These are phyloP conservation scores for Mya arenaria DNA, from an alignment of 1,140 invertebrate genomes.

Conservation along the genomic window DNA sequence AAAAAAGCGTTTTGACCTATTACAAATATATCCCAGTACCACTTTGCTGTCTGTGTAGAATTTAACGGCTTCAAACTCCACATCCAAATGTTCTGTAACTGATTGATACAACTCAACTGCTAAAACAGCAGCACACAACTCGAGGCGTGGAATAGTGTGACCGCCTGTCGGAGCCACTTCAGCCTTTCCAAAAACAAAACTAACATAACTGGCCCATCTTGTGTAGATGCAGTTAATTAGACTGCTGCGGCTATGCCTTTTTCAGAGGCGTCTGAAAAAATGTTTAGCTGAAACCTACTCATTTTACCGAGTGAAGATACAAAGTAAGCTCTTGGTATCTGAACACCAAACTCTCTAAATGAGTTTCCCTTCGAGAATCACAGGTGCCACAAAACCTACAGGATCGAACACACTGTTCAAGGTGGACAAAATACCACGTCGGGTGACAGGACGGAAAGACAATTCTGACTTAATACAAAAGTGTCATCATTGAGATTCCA, in stretches of 20 bases:
- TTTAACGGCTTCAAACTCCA: neutral
- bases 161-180: conserved; percentile 24
- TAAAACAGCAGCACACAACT: conserved; percentile 69
- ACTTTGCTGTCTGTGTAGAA: conserved; percentile 32
- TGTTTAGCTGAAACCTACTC: neutral
- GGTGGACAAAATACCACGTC: neutral
- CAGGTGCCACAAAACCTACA: neutral
- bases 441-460: neutral
- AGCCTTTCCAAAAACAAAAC: conserved; percentile 20
- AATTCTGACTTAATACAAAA: neutral
- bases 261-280: neutral
- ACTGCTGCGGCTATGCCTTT: neutral
- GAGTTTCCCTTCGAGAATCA: neutral
- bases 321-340: neutral
- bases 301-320: neutral
- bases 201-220: neutral
- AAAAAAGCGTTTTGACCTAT: conserved; percentile 17
- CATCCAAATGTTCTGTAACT: neutral
- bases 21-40: conserved; percentile 22
- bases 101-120: conserved; percentile 11
- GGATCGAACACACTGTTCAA: neutral
- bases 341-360: neutral
- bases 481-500: neutral
- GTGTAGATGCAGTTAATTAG: neutral
- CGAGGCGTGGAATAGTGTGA: conserved; percentile 77